These are phyloP conservation scores for Drosophila quinaria DNA, from an alignment of 2,888 invertebrate genomes.

Conservation along the genomic window DNA sequence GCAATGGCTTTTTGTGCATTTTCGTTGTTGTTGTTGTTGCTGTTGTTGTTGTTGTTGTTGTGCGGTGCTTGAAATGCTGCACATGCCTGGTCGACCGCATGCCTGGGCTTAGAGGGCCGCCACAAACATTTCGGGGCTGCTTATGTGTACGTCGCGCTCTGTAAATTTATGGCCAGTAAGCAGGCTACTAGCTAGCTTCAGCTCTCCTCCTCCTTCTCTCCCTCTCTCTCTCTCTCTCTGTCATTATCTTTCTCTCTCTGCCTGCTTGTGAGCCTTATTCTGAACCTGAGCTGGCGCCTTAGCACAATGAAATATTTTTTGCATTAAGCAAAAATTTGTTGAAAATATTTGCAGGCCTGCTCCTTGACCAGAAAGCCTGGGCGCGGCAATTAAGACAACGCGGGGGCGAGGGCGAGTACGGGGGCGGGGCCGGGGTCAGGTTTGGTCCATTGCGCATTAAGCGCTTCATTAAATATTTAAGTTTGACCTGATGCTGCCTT, in stretches of 20 bases:
- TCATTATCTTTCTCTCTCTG: not conserved
- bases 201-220: not conserved
- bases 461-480: slow-evolving; percentile 83
- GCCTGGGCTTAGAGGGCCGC: slow-evolving; percentile 77
- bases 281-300: slow-evolving; percentile 11
- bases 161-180: slow-evolving; percentile 66
- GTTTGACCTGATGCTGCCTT: slow-evolving; percentile 69
- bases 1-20: slow-evolving; percentile 65
- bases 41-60: slow-evolving; percentile 23
- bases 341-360: slow-evolving; percentile 72
- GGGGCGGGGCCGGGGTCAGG: slow-evolving; percentile 31
- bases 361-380: slow-evolving; percentile 57
- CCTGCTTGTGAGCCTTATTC: not conserved
- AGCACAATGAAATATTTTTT: slow-evolving; percentile 77
- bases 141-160: slow-evolving; percentile 53
- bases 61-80: slow-evolving; percentile 78
- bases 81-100: slow-evolving; percentile 79
- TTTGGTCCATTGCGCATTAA: slow-evolving; percentile 68
- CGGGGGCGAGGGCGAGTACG: slow-evolving; percentile 3
- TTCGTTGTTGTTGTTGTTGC: slow-evolving; percentile 28
- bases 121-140: slow-evolving; percentile 77
- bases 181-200: slow-evolving; percentile 39
- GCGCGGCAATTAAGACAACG: slow-evolving; percentile 67
- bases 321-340: slow-evolving; percentile 81
- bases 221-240: not conserved